Percentiles rank a stretch among this genome's conserved stretches.
phyloP scores from a whole-genome alignment of 2,888 invertebrate genomes.

The Aphidius colemani region DNA sequence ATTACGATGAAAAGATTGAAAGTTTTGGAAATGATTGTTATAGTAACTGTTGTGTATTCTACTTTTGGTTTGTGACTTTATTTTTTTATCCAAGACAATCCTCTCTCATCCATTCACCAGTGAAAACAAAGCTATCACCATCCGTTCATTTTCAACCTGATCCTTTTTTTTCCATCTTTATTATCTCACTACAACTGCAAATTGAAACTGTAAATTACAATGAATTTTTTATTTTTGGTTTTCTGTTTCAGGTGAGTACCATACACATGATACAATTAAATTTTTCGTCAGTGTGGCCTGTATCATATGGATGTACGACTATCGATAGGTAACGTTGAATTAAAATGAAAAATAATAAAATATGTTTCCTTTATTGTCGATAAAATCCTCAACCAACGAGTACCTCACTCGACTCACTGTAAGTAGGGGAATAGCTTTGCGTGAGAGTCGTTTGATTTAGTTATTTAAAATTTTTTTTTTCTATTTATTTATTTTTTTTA shows the following conservation, averaged over 20 bases:
- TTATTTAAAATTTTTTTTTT: neutral
- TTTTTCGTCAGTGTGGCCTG: neutral
- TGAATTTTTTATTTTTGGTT: constrained; percentile 11
- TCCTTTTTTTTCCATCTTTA: neutral
- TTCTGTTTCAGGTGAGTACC: constrained; percentile 31
- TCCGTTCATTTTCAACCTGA: too few species aligned
- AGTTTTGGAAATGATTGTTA: neutral
- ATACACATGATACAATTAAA: neutral
- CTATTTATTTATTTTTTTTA: neutral
- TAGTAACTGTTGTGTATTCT: neutral
- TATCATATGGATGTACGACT: neutral
- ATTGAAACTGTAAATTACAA: neutral
- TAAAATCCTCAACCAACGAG: too few species aligned
- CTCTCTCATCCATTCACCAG: too few species aligned
- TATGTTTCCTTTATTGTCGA: too few species aligned
- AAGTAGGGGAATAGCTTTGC: too few species aligned
- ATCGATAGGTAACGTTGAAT: neutral
- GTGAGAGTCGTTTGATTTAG: neutral
- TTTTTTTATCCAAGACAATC: too few species aligned
- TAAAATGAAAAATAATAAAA: neutral
- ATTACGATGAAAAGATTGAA: neutral
- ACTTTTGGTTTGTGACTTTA: neutral
- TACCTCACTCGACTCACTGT: too few species aligned
- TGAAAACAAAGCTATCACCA: too few species aligned
- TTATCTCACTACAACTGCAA: too few species aligned